Evolutionary conservation across 2,113 vertebrate species (phyloP).

Genomic region (Sarotherodon lohbergeri): DNA sequence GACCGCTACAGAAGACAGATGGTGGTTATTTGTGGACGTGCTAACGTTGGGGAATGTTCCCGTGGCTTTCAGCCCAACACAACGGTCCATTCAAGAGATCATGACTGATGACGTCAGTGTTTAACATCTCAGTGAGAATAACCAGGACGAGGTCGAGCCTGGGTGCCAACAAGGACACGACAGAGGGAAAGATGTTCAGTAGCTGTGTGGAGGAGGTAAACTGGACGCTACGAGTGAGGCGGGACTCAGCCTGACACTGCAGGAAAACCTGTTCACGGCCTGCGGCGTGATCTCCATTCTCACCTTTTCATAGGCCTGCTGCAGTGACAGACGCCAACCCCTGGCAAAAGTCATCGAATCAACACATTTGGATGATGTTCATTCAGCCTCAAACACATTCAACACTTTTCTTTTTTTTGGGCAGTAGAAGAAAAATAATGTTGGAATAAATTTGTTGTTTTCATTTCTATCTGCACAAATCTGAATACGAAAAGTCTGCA

Average conservation of each 20-base stretch:
- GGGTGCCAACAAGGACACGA: neutral
- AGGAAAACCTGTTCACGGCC: neutral
- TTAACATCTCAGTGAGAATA: neutral
- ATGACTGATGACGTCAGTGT: neutral
- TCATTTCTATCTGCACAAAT: neutral
- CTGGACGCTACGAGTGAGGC: neutral
- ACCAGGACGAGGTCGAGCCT: neutral
- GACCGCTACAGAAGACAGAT: slow-evolving; percentile 6
- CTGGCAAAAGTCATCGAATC: neutral
- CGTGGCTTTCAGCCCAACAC: neutral
- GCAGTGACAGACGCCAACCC: neutral
- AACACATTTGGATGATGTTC: neutral
- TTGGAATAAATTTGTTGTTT: neutral
- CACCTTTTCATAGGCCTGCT: neutral
- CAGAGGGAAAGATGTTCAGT: neutral
- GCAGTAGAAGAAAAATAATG: neutral
- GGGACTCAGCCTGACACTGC: neutral
- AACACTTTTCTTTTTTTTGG: fast-evolving
- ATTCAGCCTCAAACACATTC: neutral
- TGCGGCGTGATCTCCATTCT: neutral
- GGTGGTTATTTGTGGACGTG: slow-evolving; percentile 22
- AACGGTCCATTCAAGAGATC: neutral
- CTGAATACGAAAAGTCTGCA: neutral
- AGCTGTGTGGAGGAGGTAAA: neutral
- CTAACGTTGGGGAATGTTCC: slow-evolving; percentile 16